These are phyloP conservation scores for Patiria miniata DNA, from an alignment of 35 echinoderm and acorn worm species.

Conservation along the genomic window DNA sequence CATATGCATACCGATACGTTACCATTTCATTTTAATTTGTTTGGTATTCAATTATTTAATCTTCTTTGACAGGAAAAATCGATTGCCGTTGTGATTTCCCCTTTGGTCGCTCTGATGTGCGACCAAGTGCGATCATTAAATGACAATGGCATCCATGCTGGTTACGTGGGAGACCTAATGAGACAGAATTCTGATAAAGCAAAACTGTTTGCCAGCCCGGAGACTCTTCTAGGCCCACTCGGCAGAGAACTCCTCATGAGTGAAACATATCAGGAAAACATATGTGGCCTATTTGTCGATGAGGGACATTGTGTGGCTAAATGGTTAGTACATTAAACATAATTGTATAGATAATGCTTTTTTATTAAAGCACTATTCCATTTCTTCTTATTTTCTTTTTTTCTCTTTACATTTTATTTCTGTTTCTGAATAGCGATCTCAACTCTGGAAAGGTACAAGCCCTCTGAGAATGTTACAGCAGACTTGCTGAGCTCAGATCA, in stretches of 20 bases:
- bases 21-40: too few species aligned
- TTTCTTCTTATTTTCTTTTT: too few species aligned
- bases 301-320: constrained; percentile 11
- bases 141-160: background rate
- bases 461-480: background rate
- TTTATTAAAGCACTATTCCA: too few species aligned
- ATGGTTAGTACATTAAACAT: constrained; percentile 7
- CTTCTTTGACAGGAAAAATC: too few species aligned
- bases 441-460: background rate
- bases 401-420: background rate
- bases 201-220: constrained; percentile 8
- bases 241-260: background rate
- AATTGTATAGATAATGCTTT: too few species aligned
- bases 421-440: background rate
- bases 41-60: too few species aligned
- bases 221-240: background rate
- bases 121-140: background rate
- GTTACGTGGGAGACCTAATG: background rate
- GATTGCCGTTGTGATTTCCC: background rate
- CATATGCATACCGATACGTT: too few species aligned
- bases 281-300: background rate
- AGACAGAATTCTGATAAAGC: background rate
- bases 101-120: background rate
- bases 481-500: background rate
- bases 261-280: background rate